These are phyloP conservation scores for Leptoclinus maculatus DNA, from an alignment of 2,797 vertebrate species.

Conservation along the genomic window DNA sequence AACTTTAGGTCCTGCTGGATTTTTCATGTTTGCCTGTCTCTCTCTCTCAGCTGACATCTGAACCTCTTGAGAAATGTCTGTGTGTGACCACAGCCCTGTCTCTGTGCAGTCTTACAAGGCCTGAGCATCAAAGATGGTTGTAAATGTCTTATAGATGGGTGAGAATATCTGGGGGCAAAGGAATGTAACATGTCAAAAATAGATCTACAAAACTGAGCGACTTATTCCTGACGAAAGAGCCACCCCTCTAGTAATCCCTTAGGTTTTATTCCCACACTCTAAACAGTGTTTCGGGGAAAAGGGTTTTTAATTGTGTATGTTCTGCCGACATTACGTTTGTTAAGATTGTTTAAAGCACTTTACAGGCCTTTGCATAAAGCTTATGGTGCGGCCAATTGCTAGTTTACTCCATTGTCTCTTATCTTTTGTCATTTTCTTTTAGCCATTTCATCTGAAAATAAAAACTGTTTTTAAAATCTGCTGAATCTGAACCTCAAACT, in stretches of 20 bases:
- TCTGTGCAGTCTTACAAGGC: slow-evolving; percentile 77
- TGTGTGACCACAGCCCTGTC: slow-evolving; percentile 74
- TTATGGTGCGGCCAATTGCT: neutral
- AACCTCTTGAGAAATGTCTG: slow-evolving; percentile 87
- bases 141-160: slow-evolving; percentile 89
- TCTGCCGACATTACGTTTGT: slow-evolving; percentile 52
- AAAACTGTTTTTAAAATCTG: slow-evolving; percentile 16
- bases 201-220: slow-evolving; percentile 73
- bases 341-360: slow-evolving; percentile 54
- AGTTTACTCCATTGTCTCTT: neutral
- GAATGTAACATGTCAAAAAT: slow-evolving; percentile 89
- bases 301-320: slow-evolving; percentile 66
- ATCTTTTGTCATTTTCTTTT: neutral
- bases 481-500: slow-evolving; percentile 15
- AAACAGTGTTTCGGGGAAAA: slow-evolving; percentile 54
- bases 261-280: slow-evolving; percentile 68
- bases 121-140: slow-evolving; percentile 86
- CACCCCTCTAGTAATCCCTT: slow-evolving; percentile 45
- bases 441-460: neutral
- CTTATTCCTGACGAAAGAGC: slow-evolving; percentile 73
- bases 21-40: slow-evolving; percentile 86
- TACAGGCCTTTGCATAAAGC: slow-evolving; percentile 36
- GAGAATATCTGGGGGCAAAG: slow-evolving; percentile 85
- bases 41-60: slow-evolving; percentile 80
- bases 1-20: slow-evolving; percentile 78